Evolutionary conservation across 1,140 invertebrate genomes (phyloP).

Genomic region (Drosophila neocordata): DNA sequence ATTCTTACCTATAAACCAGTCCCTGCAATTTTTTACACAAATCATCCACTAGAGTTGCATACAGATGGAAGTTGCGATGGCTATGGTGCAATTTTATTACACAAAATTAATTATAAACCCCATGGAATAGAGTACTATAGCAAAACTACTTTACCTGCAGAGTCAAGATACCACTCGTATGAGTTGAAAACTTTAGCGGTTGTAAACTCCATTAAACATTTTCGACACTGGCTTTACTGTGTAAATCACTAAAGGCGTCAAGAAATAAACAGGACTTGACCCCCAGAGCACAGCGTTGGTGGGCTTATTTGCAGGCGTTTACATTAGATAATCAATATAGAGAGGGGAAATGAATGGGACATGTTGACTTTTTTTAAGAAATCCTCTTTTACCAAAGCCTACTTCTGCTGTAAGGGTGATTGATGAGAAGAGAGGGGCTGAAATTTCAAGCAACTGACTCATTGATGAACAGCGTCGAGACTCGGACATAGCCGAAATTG

Average conservation of each 20-base stretch:
- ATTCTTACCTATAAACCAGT: too few species aligned
- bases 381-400: conserved; percentile 12
- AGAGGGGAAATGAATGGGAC: conserved; percentile 16
- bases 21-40: too few species aligned
- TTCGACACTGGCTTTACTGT: background rate
- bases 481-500: too few species aligned
- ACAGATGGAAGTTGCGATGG: conserved; percentile 21
- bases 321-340: background rate
- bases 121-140: too few species aligned
- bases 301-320: conserved; percentile 14
- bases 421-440: conserved; percentile 15
- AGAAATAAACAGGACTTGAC: conserved; percentile 14
- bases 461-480: conserved; percentile 14
- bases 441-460: background rate
- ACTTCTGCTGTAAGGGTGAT: background rate
- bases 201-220: too few species aligned
- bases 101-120: too few species aligned
- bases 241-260: conserved; percentile 11
- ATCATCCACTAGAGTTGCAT: background rate
- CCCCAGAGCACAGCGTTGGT: conserved; percentile 9
- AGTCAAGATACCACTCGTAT: too few species aligned
- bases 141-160: too few species aligned
- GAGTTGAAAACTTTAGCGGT: too few species aligned
- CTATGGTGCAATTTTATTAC: background rate
- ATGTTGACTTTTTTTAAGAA: conserved; percentile 20